These are phyloP conservation scores for Platyrinchus mystaceus DNA, from an alignment of 2,797 vertebrate species.

Conservation along the genomic window DNA sequence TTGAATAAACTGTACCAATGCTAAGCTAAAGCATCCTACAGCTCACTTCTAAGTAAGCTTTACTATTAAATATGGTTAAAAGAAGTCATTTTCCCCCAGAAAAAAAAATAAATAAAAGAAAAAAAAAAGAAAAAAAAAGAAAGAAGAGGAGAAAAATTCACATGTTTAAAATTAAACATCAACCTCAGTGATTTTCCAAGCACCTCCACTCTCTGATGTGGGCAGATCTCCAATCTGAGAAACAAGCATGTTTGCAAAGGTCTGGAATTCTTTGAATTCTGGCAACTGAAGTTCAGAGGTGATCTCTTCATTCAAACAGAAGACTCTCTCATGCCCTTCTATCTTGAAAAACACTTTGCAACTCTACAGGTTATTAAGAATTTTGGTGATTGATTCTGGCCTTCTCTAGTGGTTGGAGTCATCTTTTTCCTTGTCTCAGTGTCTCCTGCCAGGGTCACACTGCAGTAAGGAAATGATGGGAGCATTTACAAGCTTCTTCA, in stretches of 20 bases:
- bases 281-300: slow-evolving; percentile 34
- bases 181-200: neutral
- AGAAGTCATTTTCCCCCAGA: neutral
- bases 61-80: neutral
- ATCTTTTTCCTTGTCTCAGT: neutral
- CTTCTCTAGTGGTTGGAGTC: neutral
- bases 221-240: neutral
- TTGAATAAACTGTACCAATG: neutral
- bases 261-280: slow-evolving; percentile 38
- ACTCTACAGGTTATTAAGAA: neutral
- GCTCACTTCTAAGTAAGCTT: too few relatives aligned
- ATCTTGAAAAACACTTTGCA: neutral
- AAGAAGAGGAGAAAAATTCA: neutral
- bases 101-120: neutral
- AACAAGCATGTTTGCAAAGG: neutral
- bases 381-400: neutral
- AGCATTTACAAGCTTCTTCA: neutral
- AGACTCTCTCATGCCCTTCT: neutral
- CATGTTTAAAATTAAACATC: neutral
- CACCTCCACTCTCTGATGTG: neutral
- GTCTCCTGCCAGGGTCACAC: neutral
- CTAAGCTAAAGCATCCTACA: neutral
- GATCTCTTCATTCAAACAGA: neutral
- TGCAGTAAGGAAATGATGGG: neutral
- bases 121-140: neutral